Conservation (phyloP, 2,888 invertebrate genomes). For the Parnassius apollo region DNA sequence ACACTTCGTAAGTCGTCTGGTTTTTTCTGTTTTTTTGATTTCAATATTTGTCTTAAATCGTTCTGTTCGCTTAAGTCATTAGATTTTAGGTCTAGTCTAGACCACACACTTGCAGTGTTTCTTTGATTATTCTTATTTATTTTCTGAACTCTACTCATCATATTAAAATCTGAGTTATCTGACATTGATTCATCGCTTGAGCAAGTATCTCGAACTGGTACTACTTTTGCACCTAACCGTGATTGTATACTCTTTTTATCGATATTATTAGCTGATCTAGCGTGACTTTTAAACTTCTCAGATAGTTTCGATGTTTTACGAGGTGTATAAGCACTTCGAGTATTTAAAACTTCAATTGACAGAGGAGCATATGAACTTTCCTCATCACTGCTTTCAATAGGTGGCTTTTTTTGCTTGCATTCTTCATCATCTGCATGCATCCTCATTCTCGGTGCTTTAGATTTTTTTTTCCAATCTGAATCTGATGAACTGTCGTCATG, state of each 20-base stretch:
- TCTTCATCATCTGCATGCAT: slow-evolving; percentile 95
- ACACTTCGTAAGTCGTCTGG: slow-evolving; percentile 62
- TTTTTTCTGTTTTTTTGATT: slow-evolving; percentile 52
- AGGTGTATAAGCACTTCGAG: slow-evolving; percentile 49
- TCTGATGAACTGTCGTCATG: slow-evolving; percentile 74
- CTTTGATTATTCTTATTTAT: slow-evolving; percentile 44
- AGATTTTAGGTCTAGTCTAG: slow-evolving; percentile 66
- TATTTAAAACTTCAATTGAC: slow-evolving; percentile 69
- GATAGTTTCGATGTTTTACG: slow-evolving; percentile 57
- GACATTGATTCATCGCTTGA: slow-evolving; percentile 55
- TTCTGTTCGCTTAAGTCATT: slow-evolving; percentile 41
- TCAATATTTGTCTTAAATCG: slow-evolving; percentile 64
- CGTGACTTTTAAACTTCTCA: slow-evolving; percentile 61
- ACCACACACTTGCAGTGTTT: slow-evolving; percentile 75
- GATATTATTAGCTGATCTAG: slow-evolving; percentile 30
- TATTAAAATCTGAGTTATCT: slow-evolving; percentile 57
- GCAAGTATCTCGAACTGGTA: slow-evolving; percentile 37
- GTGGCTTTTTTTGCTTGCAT: slow-evolving; percentile 71
- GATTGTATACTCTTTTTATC: slow-evolving; percentile 51
- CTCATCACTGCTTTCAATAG: slow-evolving; percentile 36
- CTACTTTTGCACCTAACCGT: slow-evolving; percentile 62
- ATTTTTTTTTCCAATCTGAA: slow-evolving; percentile 81
- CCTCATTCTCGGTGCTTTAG: slow-evolving; percentile 87
- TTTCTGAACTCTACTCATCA: slow-evolving; percentile 79
- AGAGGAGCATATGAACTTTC: slow-evolving; percentile 60